Percentiles rank a stretch among this genome's conserved stretches.
Evolutionary conservation across 2,888 invertebrate genomes (phyloP).

Genomic region (Byasa hedistus): DNA sequence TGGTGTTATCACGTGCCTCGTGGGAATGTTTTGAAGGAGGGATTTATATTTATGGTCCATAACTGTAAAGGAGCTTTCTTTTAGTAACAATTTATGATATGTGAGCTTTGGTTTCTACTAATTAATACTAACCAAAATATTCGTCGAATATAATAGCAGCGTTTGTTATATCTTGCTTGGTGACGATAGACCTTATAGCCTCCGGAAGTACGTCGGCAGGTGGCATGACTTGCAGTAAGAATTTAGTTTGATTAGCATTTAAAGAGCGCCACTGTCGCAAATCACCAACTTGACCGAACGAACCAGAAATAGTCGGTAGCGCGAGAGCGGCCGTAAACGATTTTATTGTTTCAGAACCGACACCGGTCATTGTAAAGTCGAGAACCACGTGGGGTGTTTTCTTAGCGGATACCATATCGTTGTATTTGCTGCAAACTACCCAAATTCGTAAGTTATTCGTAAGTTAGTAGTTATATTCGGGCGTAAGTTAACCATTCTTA

Average conservation of each 20-base stretch:
- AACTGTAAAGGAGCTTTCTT: constrained; percentile 74
- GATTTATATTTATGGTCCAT: constrained; percentile 97
- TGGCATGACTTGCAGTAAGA: constrained; percentile 90
- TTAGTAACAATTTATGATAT: background rate
- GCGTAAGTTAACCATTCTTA: constrained; percentile 50
- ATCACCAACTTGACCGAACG: constrained; percentile 92
- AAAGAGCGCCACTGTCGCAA: constrained; percentile 90
- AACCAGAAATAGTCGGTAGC: constrained; percentile 90
- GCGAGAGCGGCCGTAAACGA: constrained; percentile 89
- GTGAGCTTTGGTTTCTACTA: constrained; percentile 19
- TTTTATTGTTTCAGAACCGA: constrained; percentile 91
- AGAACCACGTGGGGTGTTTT: constrained; percentile 88
- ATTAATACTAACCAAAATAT: constrained; percentile 83
- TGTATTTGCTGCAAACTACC: constrained; percentile 85
- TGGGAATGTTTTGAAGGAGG: constrained; percentile 92
- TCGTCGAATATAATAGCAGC: constrained; percentile 95
- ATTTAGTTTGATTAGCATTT: constrained; percentile 84
- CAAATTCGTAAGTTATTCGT: background rate
- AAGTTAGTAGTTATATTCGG: background rate
- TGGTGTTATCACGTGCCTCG: constrained; percentile 91
- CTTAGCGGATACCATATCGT: constrained; percentile 81
- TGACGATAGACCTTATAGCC: constrained; percentile 89
- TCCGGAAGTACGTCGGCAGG: constrained; percentile 92
- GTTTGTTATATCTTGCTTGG: constrained; percentile 91
- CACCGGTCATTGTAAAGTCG: constrained; percentile 90